These are phyloP conservation scores for Amazona finschi DNA, from an alignment of 2,797 vertebrate species.

Conservation along the genomic window DNA sequence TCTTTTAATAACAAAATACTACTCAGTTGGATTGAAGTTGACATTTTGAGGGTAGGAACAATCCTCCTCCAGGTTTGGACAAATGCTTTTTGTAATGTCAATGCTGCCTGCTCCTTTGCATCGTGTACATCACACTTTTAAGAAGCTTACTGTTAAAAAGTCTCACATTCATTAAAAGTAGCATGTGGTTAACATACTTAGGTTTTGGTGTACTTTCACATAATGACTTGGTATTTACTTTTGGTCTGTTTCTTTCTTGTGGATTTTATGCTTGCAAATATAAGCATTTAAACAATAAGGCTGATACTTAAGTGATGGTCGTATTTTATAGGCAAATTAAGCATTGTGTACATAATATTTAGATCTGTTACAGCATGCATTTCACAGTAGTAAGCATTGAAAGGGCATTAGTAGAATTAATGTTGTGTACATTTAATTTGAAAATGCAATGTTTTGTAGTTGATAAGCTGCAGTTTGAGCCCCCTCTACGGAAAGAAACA, in stretches of 20 bases:
- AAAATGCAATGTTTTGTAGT: slow-evolving; percentile 76
- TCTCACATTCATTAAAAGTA: background rate
- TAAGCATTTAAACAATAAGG: fast-evolving
- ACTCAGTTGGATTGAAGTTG: background rate
- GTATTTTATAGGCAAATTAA: background rate
- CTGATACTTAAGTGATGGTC: background rate
- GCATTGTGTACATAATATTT: background rate
- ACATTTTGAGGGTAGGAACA: background rate
- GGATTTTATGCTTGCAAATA: background rate
- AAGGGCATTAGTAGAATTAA: background rate
- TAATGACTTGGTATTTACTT: background rate
- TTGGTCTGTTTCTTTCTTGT: background rate
- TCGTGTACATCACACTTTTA: background rate
- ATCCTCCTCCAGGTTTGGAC: background rate
- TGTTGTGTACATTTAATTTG: background rate
- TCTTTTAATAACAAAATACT: background rate
- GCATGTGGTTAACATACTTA: background rate
- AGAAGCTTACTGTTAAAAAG: background rate
- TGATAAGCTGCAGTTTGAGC: slow-evolving; percentile 93
- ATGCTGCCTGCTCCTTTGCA: background rate
- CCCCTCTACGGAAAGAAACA: slow-evolving; percentile 91
- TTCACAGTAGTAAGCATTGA: background rate
- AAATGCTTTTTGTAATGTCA: background rate
- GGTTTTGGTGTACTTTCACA: fast-evolving
- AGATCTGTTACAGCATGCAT: background rate